These are phyloP conservation scores for Hippasteria phrygiana DNA, from an alignment of 53 echinoderm and acorn worm genomes.

Conservation along the genomic window DNA sequence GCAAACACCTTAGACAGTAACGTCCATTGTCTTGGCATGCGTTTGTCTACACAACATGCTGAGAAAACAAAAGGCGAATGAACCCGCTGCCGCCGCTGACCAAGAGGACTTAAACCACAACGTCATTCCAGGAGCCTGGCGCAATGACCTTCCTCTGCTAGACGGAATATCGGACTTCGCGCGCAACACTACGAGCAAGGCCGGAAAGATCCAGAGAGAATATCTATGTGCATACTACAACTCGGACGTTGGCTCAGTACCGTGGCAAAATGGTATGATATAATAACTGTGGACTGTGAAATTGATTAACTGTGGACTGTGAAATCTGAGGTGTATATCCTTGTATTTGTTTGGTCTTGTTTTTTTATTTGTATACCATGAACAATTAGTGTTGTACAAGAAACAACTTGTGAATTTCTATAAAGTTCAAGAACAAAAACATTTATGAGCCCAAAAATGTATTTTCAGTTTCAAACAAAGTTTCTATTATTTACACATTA, in stretches of 20 bases:
- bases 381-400: too few relatives aligned
- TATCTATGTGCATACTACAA: constrained; percentile 60
- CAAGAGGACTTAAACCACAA: constrained; percentile 22
- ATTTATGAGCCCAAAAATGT: too few relatives aligned
- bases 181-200: constrained; percentile 17
- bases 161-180: background rate
- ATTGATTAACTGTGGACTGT: too few relatives aligned
- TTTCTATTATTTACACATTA: too few relatives aligned
- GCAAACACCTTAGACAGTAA: background rate
- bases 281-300: too few relatives aligned
- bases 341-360: too few relatives aligned
- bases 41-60: background rate
- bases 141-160: constrained; percentile 4
- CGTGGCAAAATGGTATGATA: constrained; percentile 70
- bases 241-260: constrained; percentile 54
- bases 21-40: background rate
- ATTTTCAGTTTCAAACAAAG: too few relatives aligned
- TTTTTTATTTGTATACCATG: too few relatives aligned
- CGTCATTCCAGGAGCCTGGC: constrained; percentile 47
- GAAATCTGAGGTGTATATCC: too few relatives aligned
- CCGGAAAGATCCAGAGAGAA: constrained; percentile 51
- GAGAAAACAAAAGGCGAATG: background rate
- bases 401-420: too few relatives aligned
- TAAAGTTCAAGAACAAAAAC: too few relatives aligned
- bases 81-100: background rate